Percentiles rank a stretch among this genome's conserved stretches.
Evolutionary conservation across 2,113 vertebrate species (phyloP).

Genomic region (Nesogale talazaci): DNA sequence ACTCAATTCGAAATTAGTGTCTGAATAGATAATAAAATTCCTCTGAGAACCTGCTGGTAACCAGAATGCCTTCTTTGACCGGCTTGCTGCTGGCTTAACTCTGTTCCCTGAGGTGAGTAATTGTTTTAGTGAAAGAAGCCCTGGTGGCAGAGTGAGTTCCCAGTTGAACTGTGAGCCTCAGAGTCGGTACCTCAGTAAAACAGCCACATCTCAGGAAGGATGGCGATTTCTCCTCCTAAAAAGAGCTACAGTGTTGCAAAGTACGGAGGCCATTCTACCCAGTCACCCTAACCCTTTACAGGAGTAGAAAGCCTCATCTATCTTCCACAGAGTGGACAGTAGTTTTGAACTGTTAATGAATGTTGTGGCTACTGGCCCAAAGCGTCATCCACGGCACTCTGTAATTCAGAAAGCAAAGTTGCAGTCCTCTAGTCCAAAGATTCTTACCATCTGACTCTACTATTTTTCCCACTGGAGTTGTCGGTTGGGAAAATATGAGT

Average conservation of each 20-base stretch:
- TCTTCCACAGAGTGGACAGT: too few species aligned
- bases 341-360: too few species aligned
- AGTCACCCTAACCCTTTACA: too few species aligned
- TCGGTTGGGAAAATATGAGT: background rate
- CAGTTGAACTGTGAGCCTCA: too few species aligned
- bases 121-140: background rate
- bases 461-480: background rate
- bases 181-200: too few species aligned
- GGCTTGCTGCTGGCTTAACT: background rate
- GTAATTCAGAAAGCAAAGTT: constrained; percentile 14
- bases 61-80: background rate
- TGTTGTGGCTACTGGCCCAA: too few species aligned
- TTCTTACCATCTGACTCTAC: background rate
- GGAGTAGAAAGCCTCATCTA: background rate
- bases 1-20: background rate
- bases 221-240: background rate
- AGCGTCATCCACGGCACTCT: background rate
- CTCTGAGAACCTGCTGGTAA: background rate
- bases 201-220: too few species aligned
- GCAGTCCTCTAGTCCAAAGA: background rate
- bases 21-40: background rate
- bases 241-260: too few species aligned
- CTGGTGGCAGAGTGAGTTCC: too few species aligned
- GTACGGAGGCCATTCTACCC: too few species aligned
- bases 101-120: background rate